Evolutionary conservation across 2,888 invertebrate genomes (phyloP), one percentile per base, ranked within the genome.

Genomic region (Lasius platythorax): DNA sequence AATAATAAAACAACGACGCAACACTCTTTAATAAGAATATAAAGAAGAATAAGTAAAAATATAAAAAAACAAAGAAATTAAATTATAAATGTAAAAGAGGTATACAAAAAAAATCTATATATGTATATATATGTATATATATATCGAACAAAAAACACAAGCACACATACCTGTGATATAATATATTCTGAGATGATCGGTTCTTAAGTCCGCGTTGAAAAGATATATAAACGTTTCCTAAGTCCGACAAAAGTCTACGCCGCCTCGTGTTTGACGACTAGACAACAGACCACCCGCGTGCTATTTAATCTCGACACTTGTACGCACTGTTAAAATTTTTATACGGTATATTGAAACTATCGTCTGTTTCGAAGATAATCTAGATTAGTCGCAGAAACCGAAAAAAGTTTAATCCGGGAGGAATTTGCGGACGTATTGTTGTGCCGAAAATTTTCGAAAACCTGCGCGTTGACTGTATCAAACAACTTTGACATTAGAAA

Each of bases 161-260:
- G 23, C 15, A 4, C 6, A 46, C 15, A 18, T 18, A 2, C 3
- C 46, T 46, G 5, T 46, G 9, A 46, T 46, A 46, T 50, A 50
- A 46, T 50, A 18, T 50, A 18, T 50, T 50, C 6, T 18, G 8
- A 50, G 18, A 50, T 46, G 67, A 90, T 82, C 73, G 56, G 40
- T 50, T 18, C 12, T 84, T 50, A 79, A 85, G 78, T 78, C 86
- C 74, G 61, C 81, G 84, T 88, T 88, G 86, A 83, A 87, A 79
- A 46, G n/a, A 74, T 50, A 83, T 84, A 91, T 85, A 87, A 91
- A 92, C 92, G 85, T 89, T 88, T 78, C 84, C 91, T 93, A 92
- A 93, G 93, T 92, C 92, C 85, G 28, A 92, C 91, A 93, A 93
- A 93, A 91, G 88, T 85, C 70, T 75, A 85, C 73, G 87, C 85